These are phyloP conservation scores for Stenodera caucasica DNA, from an alignment of 2,888 invertebrate genomes.

Conservation along the genomic window DNA sequence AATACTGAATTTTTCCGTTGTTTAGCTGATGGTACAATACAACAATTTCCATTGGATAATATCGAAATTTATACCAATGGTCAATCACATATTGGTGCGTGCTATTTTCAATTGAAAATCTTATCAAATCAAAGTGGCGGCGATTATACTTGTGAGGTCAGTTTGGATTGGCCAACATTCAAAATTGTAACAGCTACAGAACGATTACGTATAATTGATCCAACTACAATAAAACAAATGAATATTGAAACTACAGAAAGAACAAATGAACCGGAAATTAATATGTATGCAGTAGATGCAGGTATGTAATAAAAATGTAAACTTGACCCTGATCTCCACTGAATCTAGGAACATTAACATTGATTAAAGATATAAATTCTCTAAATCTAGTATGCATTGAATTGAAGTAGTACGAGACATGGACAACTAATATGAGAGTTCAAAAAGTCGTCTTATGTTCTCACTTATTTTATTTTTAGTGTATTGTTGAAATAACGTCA, in stretches of 20 bases:
- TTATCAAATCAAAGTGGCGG: constrained; percentile 43
- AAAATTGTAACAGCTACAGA: constrained; percentile 31
- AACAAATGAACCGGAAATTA: neutral
- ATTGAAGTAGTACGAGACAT: too few relatives aligned
- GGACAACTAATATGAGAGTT: too few relatives aligned
- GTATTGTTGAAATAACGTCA: too few relatives aligned
- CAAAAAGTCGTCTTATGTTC: too few relatives aligned
- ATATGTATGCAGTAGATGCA: neutral
- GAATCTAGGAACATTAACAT: too few relatives aligned
- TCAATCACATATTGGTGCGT: constrained; percentile 40
- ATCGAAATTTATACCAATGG: constrained; percentile 37
- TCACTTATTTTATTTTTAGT: too few relatives aligned
- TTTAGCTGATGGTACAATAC: constrained; percentile 41
- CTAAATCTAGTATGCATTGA: neutral
- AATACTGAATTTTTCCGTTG: constrained; percentile 47
- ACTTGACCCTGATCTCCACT: neutral
- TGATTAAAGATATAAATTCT: too few relatives aligned
- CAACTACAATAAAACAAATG: constrained; percentile 26
- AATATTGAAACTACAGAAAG: neutral
- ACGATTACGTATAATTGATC: constrained; percentile 32
- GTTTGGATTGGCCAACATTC: constrained; percentile 45
- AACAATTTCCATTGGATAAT: constrained; percentile 43
- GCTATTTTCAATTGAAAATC: constrained; percentile 42
- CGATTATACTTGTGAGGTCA: constrained; percentile 49
- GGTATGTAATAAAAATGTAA: neutral